phyloP scores from a whole-genome alignment of 2,113 vertebrate genomes.

The Eudyptes chrysolophus region DNA sequence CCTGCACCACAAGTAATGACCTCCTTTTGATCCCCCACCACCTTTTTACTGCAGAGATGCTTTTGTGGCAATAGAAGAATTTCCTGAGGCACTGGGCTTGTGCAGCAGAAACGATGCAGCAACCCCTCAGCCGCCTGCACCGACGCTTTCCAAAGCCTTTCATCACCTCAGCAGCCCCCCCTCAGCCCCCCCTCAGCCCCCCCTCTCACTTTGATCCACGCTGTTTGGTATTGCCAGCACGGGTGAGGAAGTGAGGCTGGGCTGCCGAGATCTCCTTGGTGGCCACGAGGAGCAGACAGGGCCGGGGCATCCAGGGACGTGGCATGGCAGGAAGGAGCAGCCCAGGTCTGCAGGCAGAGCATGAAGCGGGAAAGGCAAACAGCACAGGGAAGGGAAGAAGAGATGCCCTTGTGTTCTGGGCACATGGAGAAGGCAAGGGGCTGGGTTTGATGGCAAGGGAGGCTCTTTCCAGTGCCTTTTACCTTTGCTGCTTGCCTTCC shows the following conservation, averaged over 20 bases:
- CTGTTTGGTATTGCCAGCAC: not conserved
- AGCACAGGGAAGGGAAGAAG: not conserved
- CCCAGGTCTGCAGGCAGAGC: not conserved
- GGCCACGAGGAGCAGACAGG: not conserved
- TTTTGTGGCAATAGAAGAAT: not conserved
- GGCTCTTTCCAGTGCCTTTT: not conserved
- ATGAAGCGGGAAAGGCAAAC: accelerated
- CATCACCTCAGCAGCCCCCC: not conserved
- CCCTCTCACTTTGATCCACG: no score
- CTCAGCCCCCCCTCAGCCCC: not conserved
- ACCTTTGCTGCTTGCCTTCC: not conserved
- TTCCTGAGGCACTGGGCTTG: not conserved
- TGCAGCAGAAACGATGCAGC: not conserved
- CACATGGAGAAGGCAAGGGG: not conserved
- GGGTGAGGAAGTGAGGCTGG: not conserved
- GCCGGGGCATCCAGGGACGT: not conserved
- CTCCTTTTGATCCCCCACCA: not conserved
- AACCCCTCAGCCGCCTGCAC: not conserved
- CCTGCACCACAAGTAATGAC: not conserved
- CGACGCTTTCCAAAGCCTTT: accelerated
- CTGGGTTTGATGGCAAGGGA: not conserved
- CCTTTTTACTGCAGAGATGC: not conserved
- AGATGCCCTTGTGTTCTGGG: not conserved
- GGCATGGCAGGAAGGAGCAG: not conserved
- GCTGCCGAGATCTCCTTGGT: not conserved